Conservation (phyloP, 2,888 invertebrate species). For the Leptinotarsa rubiginosa region DNA sequence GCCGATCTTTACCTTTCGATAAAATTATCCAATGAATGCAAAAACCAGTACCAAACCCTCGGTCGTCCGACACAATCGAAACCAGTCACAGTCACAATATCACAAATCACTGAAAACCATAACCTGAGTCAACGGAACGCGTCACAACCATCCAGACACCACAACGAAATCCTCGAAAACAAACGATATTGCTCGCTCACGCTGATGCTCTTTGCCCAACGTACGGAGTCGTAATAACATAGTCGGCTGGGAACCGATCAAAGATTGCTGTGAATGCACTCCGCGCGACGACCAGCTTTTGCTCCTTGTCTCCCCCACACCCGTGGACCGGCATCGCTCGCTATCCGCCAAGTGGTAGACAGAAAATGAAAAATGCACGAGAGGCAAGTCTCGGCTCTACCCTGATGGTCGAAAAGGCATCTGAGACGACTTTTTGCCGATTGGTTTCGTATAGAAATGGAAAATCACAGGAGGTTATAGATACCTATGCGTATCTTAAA, state of each 20-base stretch:
- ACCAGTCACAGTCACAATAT: conserved; percentile 14
- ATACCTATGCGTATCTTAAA: background rate
- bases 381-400: background rate
- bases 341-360: conserved; percentile 50
- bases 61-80: background rate
- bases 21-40: background rate
- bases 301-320: conserved; percentile 59
- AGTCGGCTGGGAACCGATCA: conserved; percentile 50
- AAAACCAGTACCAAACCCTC: background rate
- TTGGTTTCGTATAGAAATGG: background rate
- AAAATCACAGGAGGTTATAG: background rate
- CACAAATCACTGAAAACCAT: conserved; percentile 21
- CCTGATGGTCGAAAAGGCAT: background rate
- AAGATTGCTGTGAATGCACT: conserved; percentile 63
- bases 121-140: conserved; percentile 9
- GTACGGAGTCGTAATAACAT: conserved; percentile 54
- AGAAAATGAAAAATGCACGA: conserved; percentile 51
- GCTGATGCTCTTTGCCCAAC: conserved; percentile 46
- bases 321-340: conserved; percentile 43
- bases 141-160: background rate
- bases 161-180: conserved; percentile 15
- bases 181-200: conserved; percentile 12
- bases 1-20: background rate
- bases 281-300: conserved; percentile 59
- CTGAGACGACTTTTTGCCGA: conserved; percentile 7